These are phyloP conservation scores for Xestia sexstrigata DNA, from an alignment of 2,888 invertebrate genomes.

Conservation along the genomic window DNA sequence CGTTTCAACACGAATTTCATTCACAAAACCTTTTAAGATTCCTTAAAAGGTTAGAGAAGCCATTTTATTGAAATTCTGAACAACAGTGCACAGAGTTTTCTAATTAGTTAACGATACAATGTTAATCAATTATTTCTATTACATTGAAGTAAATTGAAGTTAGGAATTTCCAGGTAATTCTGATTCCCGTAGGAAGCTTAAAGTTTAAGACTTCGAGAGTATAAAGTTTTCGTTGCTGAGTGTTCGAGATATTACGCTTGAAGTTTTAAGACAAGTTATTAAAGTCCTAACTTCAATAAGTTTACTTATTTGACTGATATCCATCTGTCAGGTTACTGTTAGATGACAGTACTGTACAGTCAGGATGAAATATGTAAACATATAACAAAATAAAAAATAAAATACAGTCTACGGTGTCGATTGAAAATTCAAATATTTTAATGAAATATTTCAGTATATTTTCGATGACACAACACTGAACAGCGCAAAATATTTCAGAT, in stretches of 20 bases:
- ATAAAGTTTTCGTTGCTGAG: conserved; percentile 34
- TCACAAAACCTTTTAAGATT: background rate
- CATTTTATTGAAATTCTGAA: background rate
- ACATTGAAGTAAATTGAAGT: conserved; percentile 1
- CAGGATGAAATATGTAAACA: background rate
- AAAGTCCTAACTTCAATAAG: background rate
- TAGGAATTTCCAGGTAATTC: conserved; percentile 13
- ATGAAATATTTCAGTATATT: background rate
- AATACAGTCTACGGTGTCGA: too few species aligned
- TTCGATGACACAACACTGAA: background rate
- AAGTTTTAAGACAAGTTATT: conserved; percentile 12
- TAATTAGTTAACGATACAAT: background rate
- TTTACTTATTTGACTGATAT: background rate
- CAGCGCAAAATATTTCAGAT: background rate
- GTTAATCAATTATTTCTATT: conserved; percentile 23
- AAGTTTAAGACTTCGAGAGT: conserved; percentile 32
- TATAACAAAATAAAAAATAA: too few species aligned
- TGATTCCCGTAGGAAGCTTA: conserved; percentile 20
- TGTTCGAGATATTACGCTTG: conserved; percentile 21
- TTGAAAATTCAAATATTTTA: background rate
- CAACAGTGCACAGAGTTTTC: background rate
- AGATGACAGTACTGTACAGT: background rate
- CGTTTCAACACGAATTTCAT: background rate
- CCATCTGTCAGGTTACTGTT: background rate
- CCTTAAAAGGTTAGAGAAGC: background rate